A percentile compares a stretch with the other conserved stretches of the same genome.
These are phyloP conservation scores for Panorpa germanica DNA, from an alignment of 2,888 invertebrate genomes.

Conservation along the genomic window DNA sequence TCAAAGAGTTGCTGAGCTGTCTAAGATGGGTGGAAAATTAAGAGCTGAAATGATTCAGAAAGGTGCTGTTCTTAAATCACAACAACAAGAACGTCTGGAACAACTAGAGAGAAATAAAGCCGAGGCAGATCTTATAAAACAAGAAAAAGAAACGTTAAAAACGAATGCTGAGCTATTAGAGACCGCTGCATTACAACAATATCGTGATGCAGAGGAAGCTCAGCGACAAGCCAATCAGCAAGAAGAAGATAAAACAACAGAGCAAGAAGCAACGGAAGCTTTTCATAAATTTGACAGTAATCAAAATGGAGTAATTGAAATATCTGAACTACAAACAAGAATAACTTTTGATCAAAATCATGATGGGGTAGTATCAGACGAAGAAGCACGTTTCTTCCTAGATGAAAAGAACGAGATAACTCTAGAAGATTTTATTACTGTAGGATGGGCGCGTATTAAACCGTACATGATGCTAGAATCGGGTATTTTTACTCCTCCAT, in stretches of 20 bases:
- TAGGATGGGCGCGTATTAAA: slow-evolving; percentile 62
- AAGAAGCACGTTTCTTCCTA: slow-evolving; percentile 65
- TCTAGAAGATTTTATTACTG: slow-evolving; percentile 42
- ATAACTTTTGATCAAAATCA: slow-evolving; percentile 74
- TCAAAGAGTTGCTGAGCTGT: slow-evolving; percentile 48
- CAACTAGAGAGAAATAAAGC: slow-evolving; percentile 50
- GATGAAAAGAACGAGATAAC: slow-evolving; percentile 47
- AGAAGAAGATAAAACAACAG: slow-evolving; percentile 31
- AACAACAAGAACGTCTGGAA: slow-evolving; percentile 47
- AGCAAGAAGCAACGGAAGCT: slow-evolving; percentile 46
- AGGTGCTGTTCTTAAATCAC: slow-evolving; percentile 54
- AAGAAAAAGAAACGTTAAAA: slow-evolving; percentile 58
- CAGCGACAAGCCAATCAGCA: slow-evolving; percentile 37
- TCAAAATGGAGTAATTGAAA: slow-evolving; percentile 50
- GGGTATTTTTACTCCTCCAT: slow-evolving; percentile 43
- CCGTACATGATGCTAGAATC: slow-evolving; percentile 59
- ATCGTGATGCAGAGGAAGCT: slow-evolving; percentile 46
- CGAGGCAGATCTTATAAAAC: slow-evolving; percentile 61
- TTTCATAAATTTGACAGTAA: slow-evolving; percentile 70
- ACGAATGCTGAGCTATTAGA: slow-evolving; percentile 53
- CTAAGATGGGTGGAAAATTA: slow-evolving; percentile 61
- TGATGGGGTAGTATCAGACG: slow-evolving; percentile 72
- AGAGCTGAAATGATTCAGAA: slow-evolving; percentile 52
- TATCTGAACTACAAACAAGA: slow-evolving; percentile 48
- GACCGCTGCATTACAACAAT: slow-evolving; percentile 54